Base-by-base conservation (phyloP, 2,113 vertebrate species). In the Halcyon malimbica region DNA sequence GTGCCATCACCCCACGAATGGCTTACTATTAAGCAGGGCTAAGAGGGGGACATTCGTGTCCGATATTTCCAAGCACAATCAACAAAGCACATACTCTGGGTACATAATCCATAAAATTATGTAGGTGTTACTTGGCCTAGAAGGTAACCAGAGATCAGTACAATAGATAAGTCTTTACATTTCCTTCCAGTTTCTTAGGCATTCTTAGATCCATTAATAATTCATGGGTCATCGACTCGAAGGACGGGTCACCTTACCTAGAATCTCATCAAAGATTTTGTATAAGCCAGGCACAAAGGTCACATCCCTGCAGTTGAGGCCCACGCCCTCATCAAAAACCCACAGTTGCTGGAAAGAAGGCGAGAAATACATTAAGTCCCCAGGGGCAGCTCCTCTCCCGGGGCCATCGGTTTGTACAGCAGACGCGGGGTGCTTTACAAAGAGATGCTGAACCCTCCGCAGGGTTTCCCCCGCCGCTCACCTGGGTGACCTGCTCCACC, bases 241-340 rank as follows among this genome's bases (percentile, higher is more conserved):
- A 0, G 4, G 13, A 41, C 15, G 19, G 46, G 51, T 53, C 50
- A 51, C 97, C 99, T 98, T 94, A 99, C 99, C 99, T 82, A 99
- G 98, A 94, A 99, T 99, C 97, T 99, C 99, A 93, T 99, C 99
- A 87, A 99, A 99, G 95, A 99, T 99, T 98, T 99, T 99, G 98
- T 99, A 99, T 75, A 99, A 98, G 63, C 99, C 99, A 41, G 99
- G 99, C 81, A 99, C 99, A 95, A 99, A 99, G 8, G 98, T 99
- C 87, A 99, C 98, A 42, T 99, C 99, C 74, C 99, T 98, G 96
- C 98, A 99, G 97, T 99, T 99, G 59, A 99, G 97, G 81, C 99
- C 99, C 42, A 96, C 37, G 8, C 93, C 98, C 93, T 99, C 98
- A 96, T 99, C 99, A 80, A 98, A 99, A 94, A 99, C 99, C 99